These are phyloP conservation scores for Pipistrellus pygmaeus DNA, from an alignment of 2,797 vertebrate genomes.

Conservation along the genomic window DNA sequence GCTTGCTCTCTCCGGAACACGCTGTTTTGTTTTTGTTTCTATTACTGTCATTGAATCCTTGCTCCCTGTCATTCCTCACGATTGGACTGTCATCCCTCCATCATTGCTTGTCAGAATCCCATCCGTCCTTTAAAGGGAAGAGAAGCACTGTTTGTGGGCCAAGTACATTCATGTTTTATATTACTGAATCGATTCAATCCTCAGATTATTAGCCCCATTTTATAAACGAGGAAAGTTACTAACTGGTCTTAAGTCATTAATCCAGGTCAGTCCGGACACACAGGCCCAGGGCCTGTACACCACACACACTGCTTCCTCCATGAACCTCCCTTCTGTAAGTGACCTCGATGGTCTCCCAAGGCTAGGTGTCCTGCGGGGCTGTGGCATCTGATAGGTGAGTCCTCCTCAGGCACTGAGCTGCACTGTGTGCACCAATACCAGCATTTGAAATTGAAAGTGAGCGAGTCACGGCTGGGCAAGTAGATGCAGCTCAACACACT, in stretches of 20 bases:
- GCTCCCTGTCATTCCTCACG: slow-evolving; percentile 38
- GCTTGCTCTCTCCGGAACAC: slow-evolving; percentile 22
- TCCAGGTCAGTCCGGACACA: not conserved
- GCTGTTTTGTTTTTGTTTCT: slow-evolving; percentile 57
- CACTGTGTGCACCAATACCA: not conserved
- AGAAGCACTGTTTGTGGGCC: slow-evolving; percentile 13
- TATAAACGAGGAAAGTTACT: slow-evolving; percentile 29
- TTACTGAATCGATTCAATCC: not conserved
- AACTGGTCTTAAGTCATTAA: slow-evolving; percentile 47
- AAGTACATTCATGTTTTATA: slow-evolving; percentile 4
- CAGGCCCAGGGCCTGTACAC: not conserved
- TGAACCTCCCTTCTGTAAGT: slow-evolving; percentile 4
- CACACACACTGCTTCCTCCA: not conserved
- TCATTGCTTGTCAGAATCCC: slow-evolving; percentile 64
- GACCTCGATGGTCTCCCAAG: not conserved
- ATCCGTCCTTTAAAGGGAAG: slow-evolving; percentile 53
- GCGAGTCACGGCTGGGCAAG: not conserved
- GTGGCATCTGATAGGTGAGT: not conserved
- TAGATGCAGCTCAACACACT: not conserved
- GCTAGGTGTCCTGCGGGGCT: not conserved
- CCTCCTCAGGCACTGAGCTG: not conserved
- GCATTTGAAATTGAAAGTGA: slow-evolving; percentile 46
- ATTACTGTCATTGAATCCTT: slow-evolving; percentile 2
- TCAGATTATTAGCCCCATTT: not conserved
- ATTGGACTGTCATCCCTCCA: slow-evolving; percentile 29